Evolutionary conservation across 1,140 invertebrate genomes (phyloP), one percentile per base, ranked within the genome.

Genomic region (Calosoma granatense): DNA sequence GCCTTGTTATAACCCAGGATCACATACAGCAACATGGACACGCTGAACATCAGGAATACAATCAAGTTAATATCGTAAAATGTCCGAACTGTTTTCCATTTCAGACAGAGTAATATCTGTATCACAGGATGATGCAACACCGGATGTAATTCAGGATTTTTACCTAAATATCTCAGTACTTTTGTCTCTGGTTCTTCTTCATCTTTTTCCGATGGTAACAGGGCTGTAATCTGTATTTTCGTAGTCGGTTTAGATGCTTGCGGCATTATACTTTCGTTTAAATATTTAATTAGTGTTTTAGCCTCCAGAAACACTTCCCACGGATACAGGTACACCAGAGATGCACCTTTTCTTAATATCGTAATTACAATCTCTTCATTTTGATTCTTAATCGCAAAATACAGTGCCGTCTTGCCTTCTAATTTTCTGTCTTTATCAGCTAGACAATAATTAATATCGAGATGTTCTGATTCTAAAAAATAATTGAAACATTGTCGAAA

Each of bases 81-180:
- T 4, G 41, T 47, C 15, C 41, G 41, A 11, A 47, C 41, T 4
- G 41, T 47, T 47, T 47, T 47, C 41, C 41, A 47, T 47, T 47
- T 47, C 3, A 47, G 6, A 9, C 3, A 11, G 9, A 47, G 15
- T 17, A 47, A 47, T 12, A 47, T 47, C 15, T 47, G 41, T 11
- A 47, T 17, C 4, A 47, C 4, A 4, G 41, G 41, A 47, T 47
- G 41, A 17, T 47, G 41, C 17, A 47, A 47, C 4, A 47, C 17
- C 6, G 4, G 9, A 17, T 47, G 41, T 9, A 12, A 47, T 4
- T 47, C 41, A 47, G 41, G 41, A 47, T 47, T 47, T 47, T 47
- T 47, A 9, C 41, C 41, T 47, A 47, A 17, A 47, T 47, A 47
- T 17, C 15, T 17, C 17, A 47, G 4, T 12, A 47, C 4, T 17